phyloP scores from a whole-genome alignment of 2,113 vertebrate genomes.

The Choloepus hoffmanni region DNA sequence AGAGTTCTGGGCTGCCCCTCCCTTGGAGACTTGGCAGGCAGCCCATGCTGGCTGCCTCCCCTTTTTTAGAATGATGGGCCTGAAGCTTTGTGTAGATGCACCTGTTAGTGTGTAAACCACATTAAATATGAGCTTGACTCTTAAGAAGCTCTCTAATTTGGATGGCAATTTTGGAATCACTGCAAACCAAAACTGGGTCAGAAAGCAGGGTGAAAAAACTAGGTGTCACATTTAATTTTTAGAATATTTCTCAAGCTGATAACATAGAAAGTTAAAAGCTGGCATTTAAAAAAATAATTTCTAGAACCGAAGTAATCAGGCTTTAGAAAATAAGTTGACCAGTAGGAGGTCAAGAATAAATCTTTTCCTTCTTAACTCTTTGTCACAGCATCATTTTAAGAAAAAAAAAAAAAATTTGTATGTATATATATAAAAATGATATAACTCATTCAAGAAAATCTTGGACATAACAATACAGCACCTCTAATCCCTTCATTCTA shows the following conservation, averaged over 20 bases:
- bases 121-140: background rate
- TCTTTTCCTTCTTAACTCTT: background rate
- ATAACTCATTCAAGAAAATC: constrained; percentile 35
- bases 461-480: constrained; percentile 35
- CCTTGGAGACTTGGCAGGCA: background rate
- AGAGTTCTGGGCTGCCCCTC: background rate
- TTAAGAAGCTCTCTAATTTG: background rate
- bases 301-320: background rate
- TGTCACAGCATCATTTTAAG: background rate
- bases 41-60: background rate
- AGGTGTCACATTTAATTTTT: background rate
- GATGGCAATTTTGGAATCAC: background rate
- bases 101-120: background rate
- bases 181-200: background rate
- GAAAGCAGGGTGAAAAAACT: background rate
- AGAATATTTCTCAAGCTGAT: background rate
- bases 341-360: background rate
- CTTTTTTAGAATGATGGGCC: background rate
- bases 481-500: background rate
- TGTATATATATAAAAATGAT: background rate
- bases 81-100: background rate
- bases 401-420: background rate
- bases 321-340: background rate
- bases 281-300: background rate
- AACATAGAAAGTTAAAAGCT: background rate